Conservation (phyloP, 2,113 vertebrate genomes). For the Pygoscelis adeliae region DNA sequence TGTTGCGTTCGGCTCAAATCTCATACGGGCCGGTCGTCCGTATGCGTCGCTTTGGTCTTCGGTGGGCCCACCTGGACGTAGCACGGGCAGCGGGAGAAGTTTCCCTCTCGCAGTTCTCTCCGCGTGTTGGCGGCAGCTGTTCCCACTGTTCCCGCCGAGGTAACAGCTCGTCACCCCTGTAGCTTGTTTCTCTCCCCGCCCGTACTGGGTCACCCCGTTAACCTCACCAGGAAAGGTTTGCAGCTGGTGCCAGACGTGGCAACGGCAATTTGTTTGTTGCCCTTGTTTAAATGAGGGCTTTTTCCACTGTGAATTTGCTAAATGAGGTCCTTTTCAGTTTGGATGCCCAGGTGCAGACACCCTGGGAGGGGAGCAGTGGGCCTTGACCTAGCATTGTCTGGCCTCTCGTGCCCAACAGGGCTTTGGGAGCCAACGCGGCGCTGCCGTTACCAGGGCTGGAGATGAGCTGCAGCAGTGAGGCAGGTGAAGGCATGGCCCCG, state of each 20-base stretch:
- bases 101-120: background rate
- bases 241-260: too few relatives aligned
- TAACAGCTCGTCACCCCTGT: background rate
- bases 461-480: background rate
- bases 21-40: fast-evolving
- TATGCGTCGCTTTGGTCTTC: too few relatives aligned
- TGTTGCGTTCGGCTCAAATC: fast-evolving
- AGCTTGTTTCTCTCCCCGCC: background rate
- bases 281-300: background rate
- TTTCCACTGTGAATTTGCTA: background rate
- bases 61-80: fast-evolving
- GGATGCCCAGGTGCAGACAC: background rate
- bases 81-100: background rate
- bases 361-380: background rate
- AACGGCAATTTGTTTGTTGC: too few relatives aligned
- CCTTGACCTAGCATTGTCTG: too few relatives aligned
- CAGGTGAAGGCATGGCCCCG: background rate
- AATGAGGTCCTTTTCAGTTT: background rate
- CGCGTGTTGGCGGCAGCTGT: fast-evolving
- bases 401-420: fast-evolving
- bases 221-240: background rate
- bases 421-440: fast-evolving
- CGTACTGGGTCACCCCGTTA: fast-evolving
- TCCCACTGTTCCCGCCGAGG: too few relatives aligned
- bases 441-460: background rate